Percentiles rank a stretch among this genome's conserved stretches.
These are phyloP conservation scores for Tonatia bakeri DNA, from an alignment of 2,113 vertebrate genomes.

Conservation along the genomic window DNA sequence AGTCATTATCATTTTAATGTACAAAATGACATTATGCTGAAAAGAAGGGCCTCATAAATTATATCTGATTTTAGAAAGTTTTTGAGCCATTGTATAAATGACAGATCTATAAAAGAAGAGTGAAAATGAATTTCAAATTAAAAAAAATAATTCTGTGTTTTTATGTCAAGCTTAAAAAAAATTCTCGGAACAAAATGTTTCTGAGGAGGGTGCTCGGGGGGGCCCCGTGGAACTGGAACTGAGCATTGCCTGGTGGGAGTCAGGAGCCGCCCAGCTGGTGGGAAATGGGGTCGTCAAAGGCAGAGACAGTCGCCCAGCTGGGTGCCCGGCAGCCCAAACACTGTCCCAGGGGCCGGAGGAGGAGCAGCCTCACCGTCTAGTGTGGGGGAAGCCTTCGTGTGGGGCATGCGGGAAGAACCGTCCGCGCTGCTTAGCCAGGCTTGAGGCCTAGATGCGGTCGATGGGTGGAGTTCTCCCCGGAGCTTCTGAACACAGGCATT, in stretches of 20 bases:
- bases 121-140: constrained; percentile 84
- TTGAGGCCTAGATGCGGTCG: rapidly evolving
- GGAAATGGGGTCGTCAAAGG: neutral
- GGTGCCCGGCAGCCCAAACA: neutral
- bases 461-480: neutral
- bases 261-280: neutral
- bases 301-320: constrained; percentile 22
- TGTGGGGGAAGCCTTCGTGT: rapidly evolving
- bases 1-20: constrained; percentile 83
- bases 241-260: neutral
- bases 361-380: neutral
- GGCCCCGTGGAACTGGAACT: neutral
- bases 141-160: constrained; percentile 79
- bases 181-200: constrained; percentile 73
- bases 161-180: constrained; percentile 71
- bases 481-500: rapidly evolving
- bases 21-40: constrained; percentile 81
- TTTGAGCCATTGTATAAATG: constrained; percentile 85
- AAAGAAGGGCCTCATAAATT: constrained; percentile 85
- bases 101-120: constrained; percentile 85
- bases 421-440: rapidly evolving
- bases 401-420: neutral
- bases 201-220: constrained; percentile 57
- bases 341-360: neutral
- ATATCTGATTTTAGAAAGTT: constrained; percentile 85